Evolutionary conservation across 2,888 invertebrate species (phyloP).

Genomic region (Resseliella maxima): DNA sequence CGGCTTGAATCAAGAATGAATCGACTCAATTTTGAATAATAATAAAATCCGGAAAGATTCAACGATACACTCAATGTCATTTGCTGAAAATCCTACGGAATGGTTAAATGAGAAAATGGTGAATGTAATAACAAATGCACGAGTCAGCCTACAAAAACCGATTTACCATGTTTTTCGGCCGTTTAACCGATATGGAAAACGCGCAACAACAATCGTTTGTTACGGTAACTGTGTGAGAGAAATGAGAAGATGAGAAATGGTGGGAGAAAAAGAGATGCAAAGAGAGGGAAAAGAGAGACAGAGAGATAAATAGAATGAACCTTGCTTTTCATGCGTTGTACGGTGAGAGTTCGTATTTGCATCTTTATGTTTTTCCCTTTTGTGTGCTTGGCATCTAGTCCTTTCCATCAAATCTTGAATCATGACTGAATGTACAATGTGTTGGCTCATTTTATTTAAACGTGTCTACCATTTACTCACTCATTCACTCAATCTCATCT

Average conservation of each 20-base stretch:
- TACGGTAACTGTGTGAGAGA: no score
- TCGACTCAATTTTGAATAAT: neutral
- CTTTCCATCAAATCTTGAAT: conserved; percentile 44
- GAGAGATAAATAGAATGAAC: neutral
- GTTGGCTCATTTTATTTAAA: conserved; percentile 1
- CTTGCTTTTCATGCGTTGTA: neutral
- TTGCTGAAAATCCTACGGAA: neutral
- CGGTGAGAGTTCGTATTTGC: neutral
- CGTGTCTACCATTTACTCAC: neutral
- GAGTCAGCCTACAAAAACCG: neutral
- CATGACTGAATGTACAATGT: neutral
- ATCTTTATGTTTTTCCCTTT: conserved; percentile 37
- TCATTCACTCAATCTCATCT: neutral
- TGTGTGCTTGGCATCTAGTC: conserved; percentile 36
- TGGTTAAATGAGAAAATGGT: neutral
- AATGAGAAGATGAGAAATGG: no score
- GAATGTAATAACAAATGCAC: neutral
- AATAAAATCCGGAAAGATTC: neutral
- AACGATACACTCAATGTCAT: neutral
- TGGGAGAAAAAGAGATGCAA: no score
- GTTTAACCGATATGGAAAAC: neutral
- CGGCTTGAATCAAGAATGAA: no score
- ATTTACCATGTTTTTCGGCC: neutral
- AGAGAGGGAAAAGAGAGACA: neutral
- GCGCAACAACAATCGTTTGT: neutral